Conservation (phyloP, 2,113 vertebrate species). For the Crotalus helleri region DNA sequence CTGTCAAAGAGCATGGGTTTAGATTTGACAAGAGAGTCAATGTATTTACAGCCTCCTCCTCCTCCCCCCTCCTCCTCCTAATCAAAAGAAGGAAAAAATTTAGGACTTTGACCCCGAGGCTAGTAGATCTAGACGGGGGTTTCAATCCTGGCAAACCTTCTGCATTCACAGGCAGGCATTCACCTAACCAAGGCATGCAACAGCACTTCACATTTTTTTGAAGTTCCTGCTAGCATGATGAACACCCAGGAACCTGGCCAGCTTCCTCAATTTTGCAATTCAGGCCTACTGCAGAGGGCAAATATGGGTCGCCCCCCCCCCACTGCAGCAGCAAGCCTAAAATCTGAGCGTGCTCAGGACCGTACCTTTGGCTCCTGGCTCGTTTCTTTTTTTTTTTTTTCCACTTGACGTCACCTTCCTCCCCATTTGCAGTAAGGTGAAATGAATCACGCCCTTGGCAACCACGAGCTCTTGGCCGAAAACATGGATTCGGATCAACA, state of each 20-base stretch:
- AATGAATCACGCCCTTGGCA: not conserved
- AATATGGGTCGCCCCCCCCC: not conserved
- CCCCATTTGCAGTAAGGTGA: not conserved
- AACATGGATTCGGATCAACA: not conserved
- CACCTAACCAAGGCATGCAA: not conserved
- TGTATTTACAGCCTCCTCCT: not conserved
- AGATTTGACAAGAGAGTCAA: no score
- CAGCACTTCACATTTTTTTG: not conserved
- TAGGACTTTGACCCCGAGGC: not conserved
- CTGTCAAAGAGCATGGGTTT: no score
- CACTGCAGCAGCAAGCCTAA: not conserved
- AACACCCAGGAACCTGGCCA: not conserved
- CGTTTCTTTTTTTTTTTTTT: no score
- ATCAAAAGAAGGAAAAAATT: not conserved
- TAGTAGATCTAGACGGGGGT: not conserved
- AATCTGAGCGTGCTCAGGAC: not conserved
- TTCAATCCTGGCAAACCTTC: not conserved
- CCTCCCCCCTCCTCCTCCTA: no score
- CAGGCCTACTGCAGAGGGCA: not conserved
- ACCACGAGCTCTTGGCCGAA: not conserved
- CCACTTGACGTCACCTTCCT: not conserved
- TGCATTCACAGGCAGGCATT: not conserved
- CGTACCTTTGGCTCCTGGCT: not conserved
- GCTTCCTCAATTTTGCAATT: not conserved
- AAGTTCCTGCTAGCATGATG: not conserved